Base-by-base conservation (phyloP, 2,797 vertebrate genomes). In the Morelia viridis region DNA sequence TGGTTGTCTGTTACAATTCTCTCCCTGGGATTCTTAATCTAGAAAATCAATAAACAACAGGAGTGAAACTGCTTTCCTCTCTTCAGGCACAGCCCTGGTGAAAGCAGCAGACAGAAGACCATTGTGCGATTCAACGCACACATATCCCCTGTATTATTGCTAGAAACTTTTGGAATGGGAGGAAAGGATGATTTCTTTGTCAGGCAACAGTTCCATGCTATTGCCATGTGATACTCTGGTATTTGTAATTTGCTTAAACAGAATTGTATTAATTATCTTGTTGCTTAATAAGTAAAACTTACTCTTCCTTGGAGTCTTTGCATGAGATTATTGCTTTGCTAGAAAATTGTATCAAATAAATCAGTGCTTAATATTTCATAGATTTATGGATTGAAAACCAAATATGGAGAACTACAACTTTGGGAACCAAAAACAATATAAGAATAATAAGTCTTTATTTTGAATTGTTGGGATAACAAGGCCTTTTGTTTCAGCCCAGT, bases 11-110 rank as follows among this genome's bases (percentile, higher is more conserved):
- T 99, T 99, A 99, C 98, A 99, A 99, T 99, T 99, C 98, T 98
- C 98, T 98, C 98, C 97, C 98, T 96, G 98, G 98, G 99, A 99
- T 99, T 99, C 98, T 98, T 99, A 99, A 99, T 99, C 99, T 99
- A 99, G 99, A 99, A 98, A 99, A 99, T 99, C 99, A 99, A 99
- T 99, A 99, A 99, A 99, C 99, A 99, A 99, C 97, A 98, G 98
- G 97, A 98, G 98, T 98, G 98, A 98, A 98, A 97, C 95, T 96
- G 97, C 97, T 98, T 97, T 98, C 95, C 96, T 96, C 96, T 96
- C 95, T 97, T 96, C 92, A 96, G 96, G 93, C 95, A 95, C 94
- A 96, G 97, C 96, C 94, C 91, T 94, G 96, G 93, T 76, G 93
- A 96, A 97, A 97, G 97, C 95, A 97, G 97, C 97, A 98, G 97